Evolutionary conservation across 2,113 vertebrate genomes (phyloP), one percentile per base, ranked within the genome.

Genomic region (Anser cygnoides): DNA sequence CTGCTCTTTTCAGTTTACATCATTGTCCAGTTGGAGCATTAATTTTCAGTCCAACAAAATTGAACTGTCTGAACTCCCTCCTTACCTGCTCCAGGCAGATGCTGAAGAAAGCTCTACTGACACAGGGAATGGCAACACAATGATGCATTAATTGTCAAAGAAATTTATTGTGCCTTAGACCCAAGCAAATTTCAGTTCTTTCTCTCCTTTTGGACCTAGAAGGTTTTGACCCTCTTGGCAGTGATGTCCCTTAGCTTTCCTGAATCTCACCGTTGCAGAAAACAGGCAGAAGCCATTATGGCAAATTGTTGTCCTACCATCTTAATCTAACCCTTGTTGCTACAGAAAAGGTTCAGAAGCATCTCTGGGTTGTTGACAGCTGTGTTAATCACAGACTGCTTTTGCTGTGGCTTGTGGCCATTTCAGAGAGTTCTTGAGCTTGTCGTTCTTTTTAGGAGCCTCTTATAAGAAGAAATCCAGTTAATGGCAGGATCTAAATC

Each of bases 61-160:
- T 72, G 82, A 94, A 58, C 78, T 91, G 82, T 68, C 88, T 70
- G 90, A 87, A 62, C 35, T 28, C 21, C 46, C 46, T 58, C 39
- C 57, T 2, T 63, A 11, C 57, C 83, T 7, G 50, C 25, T 55
- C 71, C 50, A 54, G 35, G 63, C 73, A 87, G 37, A 23, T 31
- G 15, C 52, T 92, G 72, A 41, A 50, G 78, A 84, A 85, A 75
- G 20, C 31, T 17, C 90, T 76, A 0, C 73, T 54, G 77, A 31
- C 84, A 72, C 23, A n/a, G 43, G 39, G 65, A 61, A 44, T 1
- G 6, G 18, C 5, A 11, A 80, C 41, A 26, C 16, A 10, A 55
- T n/a, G 49, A 49, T 41, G 41, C 65, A 65, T 75, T 50, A 67
- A 84, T 91, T 89, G 82, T 67, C 93, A 52, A 21, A 75, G 37